A percentile compares a stretch with the other conserved stretches of the same genome.
These are phyloP conservation scores for Tapirus indicus DNA, from an alignment of 2,797 vertebrate species.

Conservation along the genomic window DNA sequence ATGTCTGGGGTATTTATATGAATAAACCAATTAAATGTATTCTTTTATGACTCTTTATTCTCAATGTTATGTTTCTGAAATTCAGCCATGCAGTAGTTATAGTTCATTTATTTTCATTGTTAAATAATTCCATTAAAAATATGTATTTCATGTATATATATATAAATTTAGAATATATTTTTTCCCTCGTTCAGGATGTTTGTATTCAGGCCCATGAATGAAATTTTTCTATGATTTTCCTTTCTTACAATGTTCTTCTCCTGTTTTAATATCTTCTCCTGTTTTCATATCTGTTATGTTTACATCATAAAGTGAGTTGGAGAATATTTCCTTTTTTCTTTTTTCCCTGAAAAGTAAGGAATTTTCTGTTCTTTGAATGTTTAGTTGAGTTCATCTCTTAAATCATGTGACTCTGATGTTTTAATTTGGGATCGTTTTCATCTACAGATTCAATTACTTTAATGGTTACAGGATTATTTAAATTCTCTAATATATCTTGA, in stretches of 20 bases:
- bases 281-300: background rate
- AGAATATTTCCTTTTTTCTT: background rate
- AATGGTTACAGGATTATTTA: background rate
- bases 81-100: background rate
- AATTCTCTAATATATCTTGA: background rate
- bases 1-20: background rate
- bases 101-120: background rate
- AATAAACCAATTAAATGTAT: background rate
- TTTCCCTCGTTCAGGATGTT: background rate
- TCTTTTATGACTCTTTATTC: background rate
- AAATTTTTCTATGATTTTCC: background rate
- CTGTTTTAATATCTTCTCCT: background rate
- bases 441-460: background rate
- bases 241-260: background rate
- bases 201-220: background rate
- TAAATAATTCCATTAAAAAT: background rate
- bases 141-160: background rate
- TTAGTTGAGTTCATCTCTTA: background rate
- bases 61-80: background rate
- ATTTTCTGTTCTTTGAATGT: background rate
- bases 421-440: background rate
- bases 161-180: background rate
- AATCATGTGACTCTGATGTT: background rate
- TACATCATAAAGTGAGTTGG: background rate
- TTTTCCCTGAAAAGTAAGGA: background rate